Base-by-base conservation (phyloP, 2,113 vertebrate species). In the Apistogramma diplotaenia region DNA sequence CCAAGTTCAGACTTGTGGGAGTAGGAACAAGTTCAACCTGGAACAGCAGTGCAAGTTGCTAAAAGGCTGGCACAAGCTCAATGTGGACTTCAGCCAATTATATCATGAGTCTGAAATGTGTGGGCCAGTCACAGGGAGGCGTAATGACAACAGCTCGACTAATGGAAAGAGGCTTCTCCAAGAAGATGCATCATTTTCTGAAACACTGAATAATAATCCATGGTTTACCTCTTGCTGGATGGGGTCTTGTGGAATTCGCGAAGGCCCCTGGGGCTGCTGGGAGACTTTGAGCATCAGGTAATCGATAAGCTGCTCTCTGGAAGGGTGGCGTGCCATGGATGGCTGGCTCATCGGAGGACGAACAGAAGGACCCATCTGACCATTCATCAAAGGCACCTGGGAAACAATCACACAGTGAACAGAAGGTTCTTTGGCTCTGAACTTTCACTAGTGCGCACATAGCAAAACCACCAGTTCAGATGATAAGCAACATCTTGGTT, bases 211-310 rank as follows among this genome's bases (percentile, higher is more conserved):
- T 70, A 49, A 70, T 31, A 70, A 49, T 2, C 40, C 16, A 27
- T 15, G 8, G 2, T 23, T 83, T 33, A 97, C 97, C 96, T 99
- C 97, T 91, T 98, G 97, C 84, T 95, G 96, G 92, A 95, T 83
- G 60, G 95, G 2, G 40, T 99, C 97, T 0, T 95, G 96, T 9
- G 95, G 93, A 83, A 92, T 86, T 78, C 96, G 96, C 0, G 94
- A 86, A 70, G 95, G 89, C 59, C 95, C 96, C 65, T 94, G 96
- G 31, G 96, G 89, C 88, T 96, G 97, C 74, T 94, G 97, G 82
- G 96, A 97, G 90, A 99, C 98, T 95, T 99, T 99, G 89, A 98
- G 95, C 97, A 99, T 98, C 93, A 98, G 93, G 87, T 98, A 99
- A 93, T 99, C 98, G 57, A 99, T 98, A 89, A 99, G 95, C 93